Percentiles rank a stretch among this genome's conserved stretches.
These are phyloP conservation scores for Oceanodroma leucorhoa DNA, from an alignment of 2,797 vertebrate species.

Conservation along the genomic window DNA sequence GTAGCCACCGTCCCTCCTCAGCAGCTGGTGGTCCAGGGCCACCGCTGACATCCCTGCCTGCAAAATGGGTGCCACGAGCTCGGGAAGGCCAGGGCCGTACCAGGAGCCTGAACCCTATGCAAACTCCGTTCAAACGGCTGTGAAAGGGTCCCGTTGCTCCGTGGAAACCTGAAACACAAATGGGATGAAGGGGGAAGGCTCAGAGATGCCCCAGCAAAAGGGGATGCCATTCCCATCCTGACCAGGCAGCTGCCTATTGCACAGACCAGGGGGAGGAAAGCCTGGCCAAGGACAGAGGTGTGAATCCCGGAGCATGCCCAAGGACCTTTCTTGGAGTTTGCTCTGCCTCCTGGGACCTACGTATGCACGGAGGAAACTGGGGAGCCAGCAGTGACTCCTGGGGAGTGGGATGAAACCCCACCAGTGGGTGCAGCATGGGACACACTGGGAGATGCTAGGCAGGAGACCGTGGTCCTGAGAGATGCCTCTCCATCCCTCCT, in stretches of 20 bases:
- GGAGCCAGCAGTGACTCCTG: background rate
- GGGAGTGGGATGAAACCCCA: background rate
- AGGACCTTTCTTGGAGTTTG: background rate
- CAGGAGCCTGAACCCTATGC: background rate
- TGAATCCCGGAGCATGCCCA: accelerated
- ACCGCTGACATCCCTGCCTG: background rate
- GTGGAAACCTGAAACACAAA: background rate
- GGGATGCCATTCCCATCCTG: background rate
- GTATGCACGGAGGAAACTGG: background rate
- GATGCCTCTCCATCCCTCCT: background rate
- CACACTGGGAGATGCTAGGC: background rate
- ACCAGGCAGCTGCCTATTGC: background rate
- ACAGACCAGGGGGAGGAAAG: background rate
- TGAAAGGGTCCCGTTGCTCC: background rate
- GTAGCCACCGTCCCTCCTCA: background rate
- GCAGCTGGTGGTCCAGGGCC: background rate
- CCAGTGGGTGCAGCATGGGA: background rate
- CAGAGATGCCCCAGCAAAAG: background rate
- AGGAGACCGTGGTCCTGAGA: background rate
- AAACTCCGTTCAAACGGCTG: background rate
- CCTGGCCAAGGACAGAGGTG: background rate
- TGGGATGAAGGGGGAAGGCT: background rate
- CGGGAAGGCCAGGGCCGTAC: background rate
- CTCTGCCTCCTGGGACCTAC: background rate
- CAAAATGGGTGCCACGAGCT: background rate